Percentiles rank a stretch among this genome's conserved stretches.
phyloP scores from a whole-genome alignment of 1,140 invertebrate genomes.

The Linepithema humile region DNA sequence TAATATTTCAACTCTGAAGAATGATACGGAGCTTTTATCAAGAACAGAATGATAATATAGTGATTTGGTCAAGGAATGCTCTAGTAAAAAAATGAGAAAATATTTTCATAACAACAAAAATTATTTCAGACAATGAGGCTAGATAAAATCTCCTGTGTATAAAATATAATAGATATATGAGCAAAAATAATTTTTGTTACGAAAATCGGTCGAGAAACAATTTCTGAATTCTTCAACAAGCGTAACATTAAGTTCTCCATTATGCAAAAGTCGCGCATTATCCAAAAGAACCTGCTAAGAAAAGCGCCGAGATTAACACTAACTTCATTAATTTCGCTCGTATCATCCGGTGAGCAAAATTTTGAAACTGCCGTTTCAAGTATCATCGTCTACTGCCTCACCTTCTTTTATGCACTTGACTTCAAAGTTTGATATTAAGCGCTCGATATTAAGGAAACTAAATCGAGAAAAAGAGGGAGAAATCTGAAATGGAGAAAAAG shows the following conservation, averaged over 20 bases:
- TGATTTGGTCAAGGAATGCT: not conserved
- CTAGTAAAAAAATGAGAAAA: not conserved
- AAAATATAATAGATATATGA: not conserved
- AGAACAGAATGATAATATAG: constrained; percentile 1
- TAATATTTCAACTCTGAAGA: constrained; percentile 32
- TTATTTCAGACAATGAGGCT: not conserved
- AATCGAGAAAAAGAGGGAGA: not conserved
- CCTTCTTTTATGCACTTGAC: not conserved
- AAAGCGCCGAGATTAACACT: not conserved
- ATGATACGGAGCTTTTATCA: constrained; percentile 23
- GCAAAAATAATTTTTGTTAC: no score
- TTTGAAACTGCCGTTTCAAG: not conserved
- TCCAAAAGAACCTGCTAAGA: not conserved
- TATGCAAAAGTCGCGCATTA: not conserved
- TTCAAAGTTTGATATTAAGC: constrained; percentile 15
- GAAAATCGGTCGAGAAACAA: not conserved
- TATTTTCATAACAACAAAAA: not conserved
- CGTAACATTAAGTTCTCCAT: not conserved
- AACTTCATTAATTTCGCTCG: constrained; percentile 1
- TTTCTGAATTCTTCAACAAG: constrained; percentile 10
- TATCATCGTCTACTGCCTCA: not conserved
- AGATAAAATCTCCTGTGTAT: not conserved
- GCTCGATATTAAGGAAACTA: constrained; percentile 2
- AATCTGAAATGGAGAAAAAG: not conserved
- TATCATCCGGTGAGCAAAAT: not conserved